Evolutionary conservation across 2,888 invertebrate species (phyloP), one percentile per base, ranked within the genome.

Genomic region (Ormyrus rosae): DNA sequence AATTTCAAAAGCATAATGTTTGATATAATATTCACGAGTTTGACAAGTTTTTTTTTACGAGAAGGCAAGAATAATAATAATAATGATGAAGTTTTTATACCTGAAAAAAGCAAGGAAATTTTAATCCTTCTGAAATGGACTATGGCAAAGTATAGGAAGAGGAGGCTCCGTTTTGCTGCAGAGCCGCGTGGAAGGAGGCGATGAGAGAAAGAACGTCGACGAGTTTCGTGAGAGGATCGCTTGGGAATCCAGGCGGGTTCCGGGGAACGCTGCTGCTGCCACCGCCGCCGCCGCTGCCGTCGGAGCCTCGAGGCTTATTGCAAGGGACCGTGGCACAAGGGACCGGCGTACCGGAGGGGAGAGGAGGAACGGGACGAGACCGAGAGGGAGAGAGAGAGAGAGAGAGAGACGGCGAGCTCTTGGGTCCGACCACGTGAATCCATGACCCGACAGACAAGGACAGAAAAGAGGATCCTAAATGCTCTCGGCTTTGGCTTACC

Each of bases 381-480:
- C 34, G 53, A 19, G 9, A 51, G 46, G 8, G 10, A 45, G 5
- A 46, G 70, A 71, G 5, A 46, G 70, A 71, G 74, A 80, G 65
- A 19, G 34, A 50, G 9, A 48, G 56, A 63, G 34, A 63, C 45
- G 19, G 48, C 7, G 34, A 34, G 34, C 34, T 34, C 34, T 34
- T 34, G 61, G 71, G 73, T 67, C 71, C 72, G 61, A 82, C 83
- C 83, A 84, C 83, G 84, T 85, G 83, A 84, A 84, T 84, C 81
- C 84, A 78, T 71, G 83, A 65, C 79, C 78, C 80, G 61, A 71
- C n/a, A 69, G 46, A 64, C 48, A 69, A 61, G 13, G 11, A 56
- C 56, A 77, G 69, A 76, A 10, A 45, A 13, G 77, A 58, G 67
- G 67, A 67, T 73, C 73, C 73, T 69, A 68, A 78, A 72, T 61